phyloP scores from a whole-genome alignment of 1,140 invertebrate species.

The Lucilia cuprina region DNA sequence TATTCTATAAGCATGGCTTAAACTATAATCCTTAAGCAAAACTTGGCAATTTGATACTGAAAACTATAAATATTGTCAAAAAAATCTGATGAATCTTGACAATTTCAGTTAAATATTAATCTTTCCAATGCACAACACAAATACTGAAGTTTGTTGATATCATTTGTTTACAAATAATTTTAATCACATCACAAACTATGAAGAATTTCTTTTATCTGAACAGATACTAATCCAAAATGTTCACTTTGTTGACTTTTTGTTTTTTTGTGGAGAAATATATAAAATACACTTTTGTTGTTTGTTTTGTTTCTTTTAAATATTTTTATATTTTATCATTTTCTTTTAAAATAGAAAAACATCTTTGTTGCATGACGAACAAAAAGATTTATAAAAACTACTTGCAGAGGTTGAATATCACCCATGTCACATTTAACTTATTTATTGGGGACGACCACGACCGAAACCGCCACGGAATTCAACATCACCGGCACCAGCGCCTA shows the following conservation, averaged over 20 bases:
- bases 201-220: background rate
- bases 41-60: too few relatives aligned
- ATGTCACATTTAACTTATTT: conserved; percentile 26
- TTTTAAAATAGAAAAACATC: conserved; percentile 40
- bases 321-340: conserved; percentile 37
- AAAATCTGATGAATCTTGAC: too few relatives aligned
- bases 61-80: too few relatives aligned
- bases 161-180: background rate
- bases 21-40: too few relatives aligned
- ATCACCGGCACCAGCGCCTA: conserved; percentile 86
- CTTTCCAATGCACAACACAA: too few relatives aligned
- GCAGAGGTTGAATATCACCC: background rate
- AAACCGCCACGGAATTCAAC: conserved; percentile 81
- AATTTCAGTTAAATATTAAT: too few relatives aligned
- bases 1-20: too few relatives aligned
- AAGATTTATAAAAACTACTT: conserved; percentile 32
- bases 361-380: conserved; percentile 33
- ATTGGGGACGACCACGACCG: conserved; percentile 58
- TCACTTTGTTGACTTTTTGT: background rate
- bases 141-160: too few relatives aligned
- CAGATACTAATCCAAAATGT: background rate
- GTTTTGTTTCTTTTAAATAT: conserved; percentile 15
- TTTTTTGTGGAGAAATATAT: background rate
- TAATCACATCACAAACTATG: background rate
- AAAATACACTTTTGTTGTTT: background rate